A percentile compares a stretch with the other conserved stretches of the same genome.
These are phyloP conservation scores for Prorops nasuta DNA, from an alignment of 1,140 invertebrate species.

Conservation along the genomic window DNA sequence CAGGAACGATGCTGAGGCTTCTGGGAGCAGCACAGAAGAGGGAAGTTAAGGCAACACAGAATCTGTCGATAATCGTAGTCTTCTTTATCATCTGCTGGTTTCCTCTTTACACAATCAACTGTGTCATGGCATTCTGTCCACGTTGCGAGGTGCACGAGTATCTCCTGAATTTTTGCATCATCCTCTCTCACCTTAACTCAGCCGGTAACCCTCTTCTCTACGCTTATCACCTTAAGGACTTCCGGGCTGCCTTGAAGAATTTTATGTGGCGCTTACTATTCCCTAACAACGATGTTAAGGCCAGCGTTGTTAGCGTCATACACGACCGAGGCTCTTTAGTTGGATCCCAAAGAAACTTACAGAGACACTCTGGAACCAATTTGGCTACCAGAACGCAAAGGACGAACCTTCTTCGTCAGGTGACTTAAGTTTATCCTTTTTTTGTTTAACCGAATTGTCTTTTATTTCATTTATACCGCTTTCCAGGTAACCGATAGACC, in stretches of 20 bases:
- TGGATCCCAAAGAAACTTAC: conserved; percentile 19
- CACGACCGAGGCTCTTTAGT: conserved; percentile 25
- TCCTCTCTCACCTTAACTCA: conserved; percentile 85
- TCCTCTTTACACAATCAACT: conserved; percentile 88
- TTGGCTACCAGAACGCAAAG: not conserved
- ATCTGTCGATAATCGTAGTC: conserved; percentile 83
- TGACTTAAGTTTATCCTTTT: not conserved
- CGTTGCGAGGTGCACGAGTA: conserved; percentile 65
- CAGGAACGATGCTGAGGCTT: conserved; percentile 72
- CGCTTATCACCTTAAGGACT: conserved; percentile 86
- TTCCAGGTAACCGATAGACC: too few relatives aligned
- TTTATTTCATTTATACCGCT: too few relatives aligned
- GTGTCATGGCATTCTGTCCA: conserved; percentile 77
- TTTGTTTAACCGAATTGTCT: not conserved
- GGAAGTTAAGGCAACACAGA: conserved; percentile 90
- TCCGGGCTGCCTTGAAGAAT: conserved; percentile 71
- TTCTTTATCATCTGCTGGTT: conserved; percentile 94
- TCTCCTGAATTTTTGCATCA: conserved; percentile 79
- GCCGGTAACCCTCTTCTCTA: conserved; percentile 85
- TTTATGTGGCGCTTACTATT: conserved; percentile 52
- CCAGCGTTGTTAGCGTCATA: conserved; percentile 23
- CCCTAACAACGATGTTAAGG: conserved; percentile 17
- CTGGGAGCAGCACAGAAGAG: conserved; percentile 76
- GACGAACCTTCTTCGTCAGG: conserved; percentile 13
- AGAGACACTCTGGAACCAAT: conserved; percentile 5